Evolutionary conservation across 2,888 invertebrate species (phyloP).

Genomic region (Drosophila formosana): DNA sequence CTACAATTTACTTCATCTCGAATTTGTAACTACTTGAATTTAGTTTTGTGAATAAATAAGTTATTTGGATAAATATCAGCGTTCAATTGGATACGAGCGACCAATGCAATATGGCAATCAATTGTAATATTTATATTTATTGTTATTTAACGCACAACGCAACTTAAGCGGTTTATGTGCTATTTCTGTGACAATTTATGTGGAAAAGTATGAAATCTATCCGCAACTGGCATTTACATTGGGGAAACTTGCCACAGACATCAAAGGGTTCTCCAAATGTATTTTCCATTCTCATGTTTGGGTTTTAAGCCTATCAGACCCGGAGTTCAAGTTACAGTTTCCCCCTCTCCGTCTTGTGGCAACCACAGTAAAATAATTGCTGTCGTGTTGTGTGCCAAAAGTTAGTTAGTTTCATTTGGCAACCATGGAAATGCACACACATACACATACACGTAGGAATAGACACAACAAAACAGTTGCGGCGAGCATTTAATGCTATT

Average conservation of each 20-base stretch:
- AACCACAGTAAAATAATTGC: conserved; percentile 43
- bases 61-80: no score
- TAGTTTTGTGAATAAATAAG: no score
- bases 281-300: conserved; percentile 4
- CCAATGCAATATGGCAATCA: background rate
- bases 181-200: conserved; percentile 9
- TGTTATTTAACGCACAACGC: background rate
- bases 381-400: conserved; percentile 15
- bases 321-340: conserved; percentile 14
- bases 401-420: conserved; percentile 41
- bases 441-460: background rate
- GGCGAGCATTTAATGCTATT: conserved; percentile 18
- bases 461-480: conserved; percentile 9
- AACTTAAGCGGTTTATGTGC: conserved; percentile 36
- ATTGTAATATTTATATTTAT: conserved; percentile 9
- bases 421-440: conserved; percentile 23
- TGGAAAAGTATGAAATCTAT: background rate
- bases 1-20: no score
- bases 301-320: conserved; percentile 23
- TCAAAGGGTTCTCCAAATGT: conserved; percentile 32
- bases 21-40: no score
- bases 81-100: background rate
- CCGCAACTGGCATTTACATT: background rate
- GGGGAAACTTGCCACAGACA: conserved; percentile 12
- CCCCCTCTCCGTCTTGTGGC: background rate